phyloP scores from a whole-genome alignment of 2,888 invertebrate genomes.

The Calliopum simillimum region DNA sequence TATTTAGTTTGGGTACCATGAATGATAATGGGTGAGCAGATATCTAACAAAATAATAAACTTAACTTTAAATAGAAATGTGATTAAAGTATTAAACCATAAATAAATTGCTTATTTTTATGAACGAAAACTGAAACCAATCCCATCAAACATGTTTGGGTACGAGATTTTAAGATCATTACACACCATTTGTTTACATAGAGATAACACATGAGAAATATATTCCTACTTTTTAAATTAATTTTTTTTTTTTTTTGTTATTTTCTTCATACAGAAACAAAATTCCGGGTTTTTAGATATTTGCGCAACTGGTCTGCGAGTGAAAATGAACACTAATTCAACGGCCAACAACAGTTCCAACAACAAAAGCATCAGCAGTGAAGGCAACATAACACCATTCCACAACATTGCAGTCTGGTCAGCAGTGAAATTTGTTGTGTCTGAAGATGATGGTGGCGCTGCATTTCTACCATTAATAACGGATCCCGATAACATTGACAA shows the following conservation, averaged over 20 bases:
- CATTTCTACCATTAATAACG: conserved; percentile 86
- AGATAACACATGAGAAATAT: not conserved
- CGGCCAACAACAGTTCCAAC: conserved; percentile 14
- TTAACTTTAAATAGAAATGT: too few species aligned
- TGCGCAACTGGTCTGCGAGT: conserved; percentile 76
- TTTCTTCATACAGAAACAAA: conserved; percentile 54
- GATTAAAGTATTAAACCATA: too few species aligned
- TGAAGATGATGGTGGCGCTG: conserved; percentile 72
- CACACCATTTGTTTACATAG: too few species aligned
- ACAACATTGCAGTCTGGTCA: conserved; percentile 94
- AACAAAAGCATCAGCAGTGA: conserved; percentile 65
- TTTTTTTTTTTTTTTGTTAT: not conserved
- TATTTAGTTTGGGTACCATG: too few species aligned
- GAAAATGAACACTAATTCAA: conserved; percentile 67
- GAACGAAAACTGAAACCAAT: too few species aligned
- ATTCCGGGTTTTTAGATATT: conserved; percentile 63
- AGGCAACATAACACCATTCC: conserved; percentile 80
- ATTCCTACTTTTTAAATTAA: not conserved
- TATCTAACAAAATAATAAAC: too few species aligned
- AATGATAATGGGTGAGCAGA: too few species aligned
- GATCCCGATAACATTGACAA: conserved; percentile 85
- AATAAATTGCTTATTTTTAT: too few species aligned
- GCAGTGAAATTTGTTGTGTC: conserved; percentile 87
- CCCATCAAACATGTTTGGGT: too few species aligned
- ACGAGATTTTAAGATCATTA: too few species aligned